These are phyloP conservation scores for Euura saliciscinereae DNA, from an alignment of 1,140 invertebrate species.

Conservation along the genomic window DNA sequence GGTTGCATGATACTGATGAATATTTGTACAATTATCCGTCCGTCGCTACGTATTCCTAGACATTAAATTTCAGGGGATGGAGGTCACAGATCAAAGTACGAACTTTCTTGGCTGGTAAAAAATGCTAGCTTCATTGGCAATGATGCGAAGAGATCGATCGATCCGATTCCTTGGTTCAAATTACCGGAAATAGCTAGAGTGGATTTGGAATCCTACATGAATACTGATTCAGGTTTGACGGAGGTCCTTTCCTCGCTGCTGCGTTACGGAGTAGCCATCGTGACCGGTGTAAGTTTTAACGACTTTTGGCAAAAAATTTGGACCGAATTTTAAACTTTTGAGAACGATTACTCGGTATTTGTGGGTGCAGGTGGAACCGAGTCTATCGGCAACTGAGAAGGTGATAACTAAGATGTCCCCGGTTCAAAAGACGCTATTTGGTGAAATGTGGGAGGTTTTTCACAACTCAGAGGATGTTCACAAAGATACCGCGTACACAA, in stretches of 20 bases:
- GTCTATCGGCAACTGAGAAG: slow-evolving; percentile 59
- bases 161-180: slow-evolving; percentile 39
- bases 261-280: slow-evolving; percentile 57
- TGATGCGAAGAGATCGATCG: slow-evolving; percentile 43
- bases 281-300: slow-evolving; percentile 49
- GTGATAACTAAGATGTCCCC: slow-evolving; percentile 61
- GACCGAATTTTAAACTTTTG: not conserved
- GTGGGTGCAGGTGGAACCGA: slow-evolving; percentile 53
- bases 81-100: slow-evolving; percentile 53
- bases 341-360: not conserved
- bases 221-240: slow-evolving; percentile 41
- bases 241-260: slow-evolving; percentile 54
- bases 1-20: not conserved
- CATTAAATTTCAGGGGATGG: slow-evolving; percentile 53
- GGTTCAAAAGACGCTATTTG: slow-evolving; percentile 69
- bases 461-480: slow-evolving; percentile 61
- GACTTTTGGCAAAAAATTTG: slow-evolving; percentile 11
- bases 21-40: no score
- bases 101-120: slow-evolving; percentile 49
- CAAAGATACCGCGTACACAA: slow-evolving; percentile 23
- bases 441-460: slow-evolving; percentile 68
- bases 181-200: slow-evolving; percentile 39
- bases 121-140: slow-evolving; percentile 41
- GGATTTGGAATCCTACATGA: slow-evolving; percentile 48
- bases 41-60: not conserved